Evolutionary conservation across 2,113 vertebrate species (phyloP).

Genomic region (Psammodynastes pulverulentus): DNA sequence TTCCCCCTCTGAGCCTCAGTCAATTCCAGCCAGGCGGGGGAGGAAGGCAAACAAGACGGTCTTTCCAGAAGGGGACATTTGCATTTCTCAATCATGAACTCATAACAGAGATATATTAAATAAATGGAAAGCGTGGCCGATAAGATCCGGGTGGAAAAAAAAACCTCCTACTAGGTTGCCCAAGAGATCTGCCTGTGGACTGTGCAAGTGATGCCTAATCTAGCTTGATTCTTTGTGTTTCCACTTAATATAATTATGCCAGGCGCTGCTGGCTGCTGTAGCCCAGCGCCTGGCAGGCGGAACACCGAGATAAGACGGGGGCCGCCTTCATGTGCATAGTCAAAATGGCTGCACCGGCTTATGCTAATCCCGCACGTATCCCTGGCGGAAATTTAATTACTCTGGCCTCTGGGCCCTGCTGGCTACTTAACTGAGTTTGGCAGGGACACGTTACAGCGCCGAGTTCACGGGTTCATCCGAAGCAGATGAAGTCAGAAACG

Average conservation of each 20-base stretch:
- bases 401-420: not conserved
- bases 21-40: not conserved
- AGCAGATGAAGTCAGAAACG: not conserved
- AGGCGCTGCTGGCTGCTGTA: conserved; percentile 5
- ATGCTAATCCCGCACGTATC: conserved; percentile 4
- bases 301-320: conserved; percentile 5
- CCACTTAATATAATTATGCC: conserved; percentile 30
- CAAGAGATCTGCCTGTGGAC: conserved; percentile 1
- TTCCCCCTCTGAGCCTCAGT: not conserved
- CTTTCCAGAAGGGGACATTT: not conserved
- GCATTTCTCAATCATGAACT: not conserved
- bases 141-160: conserved; percentile 3
- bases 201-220: conserved; percentile 29
- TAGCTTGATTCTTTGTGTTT: conserved; percentile 55
- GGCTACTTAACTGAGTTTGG: not conserved
- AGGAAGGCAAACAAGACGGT: not conserved
- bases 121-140: not conserved
- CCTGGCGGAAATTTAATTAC: not conserved
- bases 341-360: not conserved
- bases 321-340: not conserved
- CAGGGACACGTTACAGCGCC: not conserved
- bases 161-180: not conserved
- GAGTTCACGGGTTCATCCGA: not conserved
- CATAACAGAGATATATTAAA: conserved; percentile 11
- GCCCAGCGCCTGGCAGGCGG: not conserved